Evolutionary conservation across 2,113 vertebrate genomes (phyloP), one percentile per base, ranked within the genome.

Genomic region (Etheostoma spectabile): DNA sequence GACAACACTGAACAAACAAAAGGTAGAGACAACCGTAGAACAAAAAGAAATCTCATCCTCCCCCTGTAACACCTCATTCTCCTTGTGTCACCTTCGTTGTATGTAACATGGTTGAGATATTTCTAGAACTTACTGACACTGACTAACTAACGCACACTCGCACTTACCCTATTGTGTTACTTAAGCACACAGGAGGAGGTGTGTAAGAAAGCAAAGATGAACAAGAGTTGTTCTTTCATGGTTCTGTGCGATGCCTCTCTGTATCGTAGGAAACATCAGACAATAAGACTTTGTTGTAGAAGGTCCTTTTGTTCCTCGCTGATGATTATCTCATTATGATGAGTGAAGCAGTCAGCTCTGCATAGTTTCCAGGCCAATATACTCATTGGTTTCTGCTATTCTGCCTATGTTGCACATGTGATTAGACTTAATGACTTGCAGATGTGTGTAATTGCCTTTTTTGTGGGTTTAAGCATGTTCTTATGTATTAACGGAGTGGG

Each of bases 401-500:
- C 46, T 72, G 79, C 77, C 70, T 77, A 38, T 78, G 68, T 78
- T 68, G 80, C 81, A 70, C 77, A 75, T 86, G 90, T 86, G 78
- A 93, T 93, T 92, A 91, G 77, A 79, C 73, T 48, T 91, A 93
- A 93, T 91, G 89, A 67, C 77, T 87, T 84, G 78, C 92, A 94
- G 92, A 93, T 94, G 93, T 88, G 83, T 81, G 84, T 82, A 90
- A 89, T 88, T 85, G 79, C 90, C 42, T 84, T 86, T 80, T 90
- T 79, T 89, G 79, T 75, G 35, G 66, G 62, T 88, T 88, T 78
- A 90, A 91, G 89, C 88, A 83, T 89, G 83, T 90, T 91, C 84
- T 74, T 69, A 57, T 73, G 53, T 67, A 70, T 88, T 85, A 89
- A 90, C 80, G 70, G 78, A 64, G 83, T 51, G 61, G 86, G 91